These are phyloP conservation scores for Papilio protenor DNA, from an alignment of 2,888 invertebrate genomes.

Conservation along the genomic window DNA sequence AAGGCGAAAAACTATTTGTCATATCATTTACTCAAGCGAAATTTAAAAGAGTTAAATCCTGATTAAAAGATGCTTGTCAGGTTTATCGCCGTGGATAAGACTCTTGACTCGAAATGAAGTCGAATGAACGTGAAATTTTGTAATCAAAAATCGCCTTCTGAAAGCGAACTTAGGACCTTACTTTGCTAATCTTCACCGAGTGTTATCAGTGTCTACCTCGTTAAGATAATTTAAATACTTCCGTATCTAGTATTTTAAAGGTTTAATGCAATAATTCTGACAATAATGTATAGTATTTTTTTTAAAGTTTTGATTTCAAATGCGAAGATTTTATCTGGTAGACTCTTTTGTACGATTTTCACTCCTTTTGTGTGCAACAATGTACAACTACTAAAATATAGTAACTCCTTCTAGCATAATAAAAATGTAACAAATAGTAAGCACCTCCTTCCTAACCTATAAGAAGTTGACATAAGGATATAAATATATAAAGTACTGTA, in stretches of 20 bases:
- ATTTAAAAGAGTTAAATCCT: background rate
- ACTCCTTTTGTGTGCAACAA: too few relatives aligned
- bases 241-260: too few relatives aligned
- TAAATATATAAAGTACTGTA: too few relatives aligned
- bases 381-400: too few relatives aligned
- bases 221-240: background rate
- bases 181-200: background rate
- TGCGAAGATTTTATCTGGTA: too few relatives aligned
- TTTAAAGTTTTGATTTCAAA: too few relatives aligned
- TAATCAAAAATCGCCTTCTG: background rate
- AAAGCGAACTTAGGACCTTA: background rate
- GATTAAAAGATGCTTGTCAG: background rate
- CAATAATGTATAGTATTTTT: too few relatives aligned
- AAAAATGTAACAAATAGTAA: too few relatives aligned
- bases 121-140: background rate
- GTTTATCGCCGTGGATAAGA: background rate
- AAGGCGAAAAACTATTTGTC: background rate
- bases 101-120: background rate
- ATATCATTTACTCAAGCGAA: background rate
- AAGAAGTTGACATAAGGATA: too few relatives aligned
- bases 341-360: background rate
- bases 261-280: too few relatives aligned
- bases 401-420: too few relatives aligned
- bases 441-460: too few relatives aligned
- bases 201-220: background rate